Percentiles rank a stretch among this genome's conserved stretches.
phyloP scores from a whole-genome alignment of 2,797 vertebrate species.

The Tamandua tetradactyla region DNA sequence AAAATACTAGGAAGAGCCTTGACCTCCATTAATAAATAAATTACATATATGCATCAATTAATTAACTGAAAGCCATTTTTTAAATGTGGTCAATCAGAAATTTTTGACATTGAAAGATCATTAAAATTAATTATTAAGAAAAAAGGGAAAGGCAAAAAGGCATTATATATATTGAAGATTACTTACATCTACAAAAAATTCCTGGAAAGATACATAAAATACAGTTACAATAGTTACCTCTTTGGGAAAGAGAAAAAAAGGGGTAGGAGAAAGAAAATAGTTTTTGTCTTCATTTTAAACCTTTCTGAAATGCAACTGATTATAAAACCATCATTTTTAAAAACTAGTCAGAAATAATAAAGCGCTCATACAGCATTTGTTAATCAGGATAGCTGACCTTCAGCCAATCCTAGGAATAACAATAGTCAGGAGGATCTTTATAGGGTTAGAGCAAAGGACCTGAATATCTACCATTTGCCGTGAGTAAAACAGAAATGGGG shows the following conservation, averaged over 20 bases:
- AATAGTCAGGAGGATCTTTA: not conserved
- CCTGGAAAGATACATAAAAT: not conserved
- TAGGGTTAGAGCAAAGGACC: not conserved
- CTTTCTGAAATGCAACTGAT: not conserved
- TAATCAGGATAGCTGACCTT: not conserved
- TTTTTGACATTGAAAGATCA: not conserved
- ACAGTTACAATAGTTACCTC: not conserved
- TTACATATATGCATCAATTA: not conserved
- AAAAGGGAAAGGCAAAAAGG: not conserved
- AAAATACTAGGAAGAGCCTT: not conserved
- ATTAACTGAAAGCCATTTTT: not conserved
- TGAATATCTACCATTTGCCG: too few relatives aligned
- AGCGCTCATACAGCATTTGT: not conserved
- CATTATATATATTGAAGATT: too few relatives aligned
- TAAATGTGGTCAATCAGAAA: not conserved
- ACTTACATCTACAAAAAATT: too few relatives aligned
- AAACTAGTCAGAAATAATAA: not conserved
- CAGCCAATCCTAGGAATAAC: not conserved
- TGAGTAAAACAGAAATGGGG: not conserved
- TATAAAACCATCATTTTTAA: not conserved
- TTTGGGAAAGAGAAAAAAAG: not conserved
- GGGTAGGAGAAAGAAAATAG: not conserved
- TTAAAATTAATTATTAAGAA: constrained; percentile 12
- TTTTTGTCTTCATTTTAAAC: constrained; percentile 8
- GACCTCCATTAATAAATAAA: not conserved